These are phyloP conservation scores for Knipowitschia caucasica DNA, from an alignment of 2,797 vertebrate genomes.

Conservation along the genomic window DNA sequence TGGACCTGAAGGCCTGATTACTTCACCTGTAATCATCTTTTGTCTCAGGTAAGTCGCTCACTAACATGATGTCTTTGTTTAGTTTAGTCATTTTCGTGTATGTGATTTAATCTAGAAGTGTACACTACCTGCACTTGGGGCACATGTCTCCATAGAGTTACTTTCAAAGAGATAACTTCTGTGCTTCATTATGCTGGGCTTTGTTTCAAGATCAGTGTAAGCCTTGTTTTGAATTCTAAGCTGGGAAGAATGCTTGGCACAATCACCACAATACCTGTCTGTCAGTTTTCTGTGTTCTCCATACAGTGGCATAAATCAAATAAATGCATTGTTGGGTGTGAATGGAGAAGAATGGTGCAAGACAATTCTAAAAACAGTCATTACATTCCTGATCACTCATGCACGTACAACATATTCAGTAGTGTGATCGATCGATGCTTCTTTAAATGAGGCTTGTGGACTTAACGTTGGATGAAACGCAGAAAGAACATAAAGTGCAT, in stretches of 20 bases:
- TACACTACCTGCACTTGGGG: slow-evolving; percentile 1
- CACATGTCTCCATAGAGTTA: slow-evolving; percentile 25
- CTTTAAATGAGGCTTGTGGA: slow-evolving; percentile 59
- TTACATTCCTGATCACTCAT: slow-evolving; percentile 41
- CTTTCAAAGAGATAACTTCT: slow-evolving; percentile 37
- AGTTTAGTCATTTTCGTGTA: slow-evolving; percentile 1
- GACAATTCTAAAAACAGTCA: slow-evolving; percentile 21
- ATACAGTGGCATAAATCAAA: slow-evolving; percentile 30
- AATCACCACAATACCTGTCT: slow-evolving; percentile 34
- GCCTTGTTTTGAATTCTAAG: slow-evolving; percentile 15
- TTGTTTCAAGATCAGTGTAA: background rate
- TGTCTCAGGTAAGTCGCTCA: slow-evolving; percentile 60
- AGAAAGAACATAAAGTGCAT: slow-evolving; percentile 47
- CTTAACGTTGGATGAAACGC: slow-evolving; percentile 44
- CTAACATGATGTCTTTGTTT: slow-evolving; percentile 14
- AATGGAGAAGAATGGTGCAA: slow-evolving; percentile 37
- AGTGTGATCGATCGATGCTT: slow-evolving; percentile 65
- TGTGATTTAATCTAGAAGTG: slow-evolving; percentile 23
- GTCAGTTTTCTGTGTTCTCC: slow-evolving; percentile 24
- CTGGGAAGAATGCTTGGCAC: slow-evolving; percentile 21
- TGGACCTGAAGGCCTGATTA: slow-evolving; percentile 57
- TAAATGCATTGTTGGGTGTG: slow-evolving; percentile 23
- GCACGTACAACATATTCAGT: slow-evolving; percentile 54
- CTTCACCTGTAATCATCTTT: slow-evolving; percentile 56
- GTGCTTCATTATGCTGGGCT: slow-evolving; percentile 6